Evolutionary conservation across 2,888 invertebrate species (phyloP).

Genomic region (Drosophila kuntzei): DNA sequence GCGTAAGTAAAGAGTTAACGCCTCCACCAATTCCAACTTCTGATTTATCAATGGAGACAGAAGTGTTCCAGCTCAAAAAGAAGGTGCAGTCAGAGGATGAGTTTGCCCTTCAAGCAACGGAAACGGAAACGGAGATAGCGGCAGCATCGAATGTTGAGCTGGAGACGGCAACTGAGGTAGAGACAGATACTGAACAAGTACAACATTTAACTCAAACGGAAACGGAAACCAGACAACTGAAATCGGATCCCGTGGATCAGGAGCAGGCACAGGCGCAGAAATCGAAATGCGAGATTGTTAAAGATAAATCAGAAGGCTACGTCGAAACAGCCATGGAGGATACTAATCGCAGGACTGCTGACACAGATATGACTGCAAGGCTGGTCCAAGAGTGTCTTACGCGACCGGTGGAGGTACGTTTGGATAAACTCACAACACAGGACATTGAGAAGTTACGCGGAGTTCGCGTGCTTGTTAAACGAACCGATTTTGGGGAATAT

Average conservation of each 20-base stretch:
- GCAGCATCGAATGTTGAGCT: constrained; percentile 6
- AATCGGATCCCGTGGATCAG: background rate
- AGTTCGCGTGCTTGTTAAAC: constrained; percentile 65
- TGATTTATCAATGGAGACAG: constrained; percentile 51
- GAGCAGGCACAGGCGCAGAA: background rate
- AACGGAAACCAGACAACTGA: background rate
- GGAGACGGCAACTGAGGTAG: background rate
- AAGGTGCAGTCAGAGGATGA: background rate
- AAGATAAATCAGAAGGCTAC: background rate
- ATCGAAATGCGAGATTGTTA: background rate
- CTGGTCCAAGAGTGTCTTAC: constrained; percentile 58
- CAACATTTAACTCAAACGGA: background rate
- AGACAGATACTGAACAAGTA: constrained; percentile 15
- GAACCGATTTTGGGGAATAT: constrained; percentile 54
- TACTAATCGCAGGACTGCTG: background rate
- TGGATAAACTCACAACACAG: constrained; percentile 36
- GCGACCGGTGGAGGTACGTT: constrained; percentile 43
- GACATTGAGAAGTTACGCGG: constrained; percentile 59
- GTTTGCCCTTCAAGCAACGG: background rate
- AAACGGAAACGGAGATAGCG: background rate
- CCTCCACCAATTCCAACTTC: constrained; percentile 39
- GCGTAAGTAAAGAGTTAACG: constrained; percentile 56
- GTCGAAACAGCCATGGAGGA: background rate
- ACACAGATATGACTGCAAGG: constrained; percentile 7
- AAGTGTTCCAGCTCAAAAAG: constrained; percentile 52